Base-by-base conservation (phyloP, 2,797 vertebrate genomes). In the Anguilla pacifica region DNA sequence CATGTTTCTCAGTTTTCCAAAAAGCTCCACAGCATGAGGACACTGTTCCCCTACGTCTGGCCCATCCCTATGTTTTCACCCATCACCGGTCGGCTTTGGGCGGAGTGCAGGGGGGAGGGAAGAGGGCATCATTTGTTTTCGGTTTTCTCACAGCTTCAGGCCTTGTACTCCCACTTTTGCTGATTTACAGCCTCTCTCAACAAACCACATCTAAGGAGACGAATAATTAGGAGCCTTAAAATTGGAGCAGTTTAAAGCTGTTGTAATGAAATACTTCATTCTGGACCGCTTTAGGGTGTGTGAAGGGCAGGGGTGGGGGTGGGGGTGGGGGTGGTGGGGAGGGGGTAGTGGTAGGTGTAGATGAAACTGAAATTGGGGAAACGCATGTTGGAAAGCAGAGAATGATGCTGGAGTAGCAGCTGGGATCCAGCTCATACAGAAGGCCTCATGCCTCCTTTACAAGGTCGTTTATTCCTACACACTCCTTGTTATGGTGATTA, bases 201-300 rank as follows among this genome's bases (percentile, higher is more conserved):
- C 95, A 97, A 93, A 97, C 97, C 96, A 97, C 97, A 98, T 97
- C 97, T 97, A 95, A 98, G 59, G 93, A 94, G 94, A 88, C 93
- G 95, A 96, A 96, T 96, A 97, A 97, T 98, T 97, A 97, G 95
- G 97, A 96, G 95, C 94, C 96, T 97, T 83, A 97, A 95, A 96
- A 96, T 97, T 91, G 94, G 94, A 93, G 94, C 93, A 95, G 95
- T 95, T 96, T 94, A 95, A 94, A 95, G 94, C 94, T 91, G 92
- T 93, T 94, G 95, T 95, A 96, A 96, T 96, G 95, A 95, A 95
- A 95, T 96, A 7, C 51, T 53, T 53, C 51, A 94, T 95, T 94
- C 94, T 95, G 94, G 94, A 94, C 93, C 92, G 93, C 91, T 94
- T 92, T 93, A 64, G 88, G 89, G 84, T 55, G 90, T 93, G 91